Percentiles rank a stretch among this genome's conserved stretches.
phyloP scores from a whole-genome alignment of 2,797 vertebrate species.

The Pseudocheirus occidentalis region DNA sequence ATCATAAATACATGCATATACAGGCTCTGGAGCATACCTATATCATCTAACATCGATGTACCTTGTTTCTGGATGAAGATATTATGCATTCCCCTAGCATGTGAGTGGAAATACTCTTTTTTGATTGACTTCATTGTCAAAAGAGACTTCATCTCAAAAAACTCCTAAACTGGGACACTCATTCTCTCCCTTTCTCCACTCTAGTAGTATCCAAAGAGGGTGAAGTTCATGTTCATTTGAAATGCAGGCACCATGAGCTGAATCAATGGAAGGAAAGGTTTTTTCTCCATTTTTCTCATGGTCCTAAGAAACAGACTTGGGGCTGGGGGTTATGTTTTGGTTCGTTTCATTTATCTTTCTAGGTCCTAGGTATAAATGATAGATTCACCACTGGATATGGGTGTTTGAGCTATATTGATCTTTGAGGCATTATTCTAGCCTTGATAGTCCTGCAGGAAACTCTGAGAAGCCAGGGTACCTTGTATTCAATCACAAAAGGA shows the following conservation, averaged over 20 bases:
- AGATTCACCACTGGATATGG: neutral
- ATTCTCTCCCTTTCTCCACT: no score
- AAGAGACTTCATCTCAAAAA: no score
- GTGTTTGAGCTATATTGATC: neutral
- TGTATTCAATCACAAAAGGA: neutral
- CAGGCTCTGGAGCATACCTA: neutral
- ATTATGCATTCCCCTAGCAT: neutral
- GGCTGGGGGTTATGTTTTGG: neutral
- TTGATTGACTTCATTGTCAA: no score
- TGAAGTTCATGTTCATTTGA: neutral
- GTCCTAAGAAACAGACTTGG: neutral
- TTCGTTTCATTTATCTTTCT: neutral
- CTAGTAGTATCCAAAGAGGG: no score
- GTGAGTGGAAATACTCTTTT: neutral
- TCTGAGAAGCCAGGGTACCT: neutral
- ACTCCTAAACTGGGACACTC: no score
- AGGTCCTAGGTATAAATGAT: neutral
- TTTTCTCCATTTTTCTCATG: neutral
- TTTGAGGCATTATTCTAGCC: neutral
- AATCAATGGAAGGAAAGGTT: neutral
- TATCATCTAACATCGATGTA: neutral
- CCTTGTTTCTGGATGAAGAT: neutral
- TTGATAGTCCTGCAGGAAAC: neutral
- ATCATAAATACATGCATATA: neutral
- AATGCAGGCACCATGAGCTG: neutral